Base-by-base conservation (phyloP, 2,113 vertebrate species). In the Zosterops borbonicus region DNA sequence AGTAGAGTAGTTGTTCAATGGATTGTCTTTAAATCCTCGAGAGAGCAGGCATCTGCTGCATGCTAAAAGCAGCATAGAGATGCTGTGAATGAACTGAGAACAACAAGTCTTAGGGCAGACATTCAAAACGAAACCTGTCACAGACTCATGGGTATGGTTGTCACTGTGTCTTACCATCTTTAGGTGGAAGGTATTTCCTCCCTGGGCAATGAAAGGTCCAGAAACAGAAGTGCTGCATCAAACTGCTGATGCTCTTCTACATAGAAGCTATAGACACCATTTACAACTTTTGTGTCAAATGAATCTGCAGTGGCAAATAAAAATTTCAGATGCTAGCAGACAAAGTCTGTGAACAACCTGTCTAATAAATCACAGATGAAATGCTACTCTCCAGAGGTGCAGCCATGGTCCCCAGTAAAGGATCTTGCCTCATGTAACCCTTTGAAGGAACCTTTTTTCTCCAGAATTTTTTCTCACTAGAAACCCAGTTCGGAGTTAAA, bases 401-500 rank as follows among this genome's bases (percentile, higher is more conserved):
- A 71, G 0, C 11, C 23, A 63, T 15, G 12, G 24, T 27, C 23
- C 23, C 23, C 24, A 44, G 37, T 50, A 89, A 81, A 6, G 42
- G 11, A 50, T 62, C 14, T 74, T 89, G 14, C 23, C 23, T 81
- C 0, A 0, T 42, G 22, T 4, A 87, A 80, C 1, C 3, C 29
- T 58, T 65, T 81, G 47, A 91, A 81, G 21, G 35, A 53, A 31
- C 0, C 2, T 29, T 78, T 89, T 81, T 5, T 77, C 63, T 67
- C 46, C 9, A n/a, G 50, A 78, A 62, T 6, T 17, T 63, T 68
- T 87, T 81, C 59, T 92, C 5, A 16, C n/a, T 69, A 80, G 17
- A 24, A 92, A 70, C 19, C 74, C 11, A 58, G 3, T 78, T 84
- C 21, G 23, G 50, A 56, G n/a, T 65, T 65, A 69, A 69, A 65